Conservation (phyloP, 1,140 invertebrate genomes). For the Zelostemma sp. region DNA sequence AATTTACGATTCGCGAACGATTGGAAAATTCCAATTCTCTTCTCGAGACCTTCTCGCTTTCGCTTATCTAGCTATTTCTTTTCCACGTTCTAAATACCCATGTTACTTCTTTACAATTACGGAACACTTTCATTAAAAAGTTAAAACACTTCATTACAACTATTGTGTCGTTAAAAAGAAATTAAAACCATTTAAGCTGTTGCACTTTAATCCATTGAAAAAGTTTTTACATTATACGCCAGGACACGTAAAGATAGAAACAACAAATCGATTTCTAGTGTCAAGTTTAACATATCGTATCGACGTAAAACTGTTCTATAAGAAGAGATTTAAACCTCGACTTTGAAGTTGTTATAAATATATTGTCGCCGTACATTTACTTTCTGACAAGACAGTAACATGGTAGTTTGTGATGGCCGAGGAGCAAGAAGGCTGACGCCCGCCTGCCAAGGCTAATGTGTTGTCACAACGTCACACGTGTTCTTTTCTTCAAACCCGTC, state of each 20-base stretch:
- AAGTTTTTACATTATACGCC: background rate
- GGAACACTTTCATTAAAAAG: constrained; percentile 1
- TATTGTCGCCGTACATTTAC: constrained; percentile 44
- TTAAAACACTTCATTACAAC: background rate
- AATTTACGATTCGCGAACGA: constrained; percentile 15
- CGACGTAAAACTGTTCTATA: background rate
- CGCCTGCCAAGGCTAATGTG: constrained; percentile 54
- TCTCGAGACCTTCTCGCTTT: background rate
- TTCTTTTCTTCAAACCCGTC: constrained; percentile 20
- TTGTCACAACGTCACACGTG: constrained; percentile 53
- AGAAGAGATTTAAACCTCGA: constrained; percentile 15
- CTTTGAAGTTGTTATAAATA: constrained; percentile 52
- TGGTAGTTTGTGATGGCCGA: constrained; percentile 29
- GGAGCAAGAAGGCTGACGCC: constrained; percentile 33
- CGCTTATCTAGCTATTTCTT: constrained; percentile 2
- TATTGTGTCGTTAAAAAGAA: background rate
- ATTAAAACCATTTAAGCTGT: background rate
- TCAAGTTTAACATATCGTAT: background rate
- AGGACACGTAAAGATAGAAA: too few species aligned
- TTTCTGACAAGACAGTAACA: constrained; percentile 52
- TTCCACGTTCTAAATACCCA: background rate
- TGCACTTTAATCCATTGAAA: background rate
- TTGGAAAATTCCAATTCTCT: constrained; percentile 16
- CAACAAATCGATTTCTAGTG: background rate
- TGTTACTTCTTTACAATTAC: constrained; percentile 1